A percentile compares a stretch with the other conserved stretches of the same genome.
Evolutionary conservation across 2,797 vertebrate species (phyloP).

Genomic region (Taenioides sp.): DNA sequence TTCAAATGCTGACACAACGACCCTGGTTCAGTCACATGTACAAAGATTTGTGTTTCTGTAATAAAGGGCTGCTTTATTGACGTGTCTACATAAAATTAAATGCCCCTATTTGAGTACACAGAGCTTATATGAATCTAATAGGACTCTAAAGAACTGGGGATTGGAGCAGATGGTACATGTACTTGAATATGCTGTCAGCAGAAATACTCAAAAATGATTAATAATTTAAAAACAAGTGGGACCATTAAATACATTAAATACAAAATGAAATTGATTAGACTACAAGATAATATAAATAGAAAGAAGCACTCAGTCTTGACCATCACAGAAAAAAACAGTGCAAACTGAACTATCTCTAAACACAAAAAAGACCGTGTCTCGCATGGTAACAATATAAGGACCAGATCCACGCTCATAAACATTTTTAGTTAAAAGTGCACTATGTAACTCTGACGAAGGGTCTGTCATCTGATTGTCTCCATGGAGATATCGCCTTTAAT

Average conservation of each 20-base stretch:
- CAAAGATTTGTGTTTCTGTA: conserved; percentile 37
- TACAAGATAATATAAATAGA: background rate
- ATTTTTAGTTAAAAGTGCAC: no score
- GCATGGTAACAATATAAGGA: no score
- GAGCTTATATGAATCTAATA: background rate
- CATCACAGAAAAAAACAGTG: background rate
- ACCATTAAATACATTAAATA: background rate
- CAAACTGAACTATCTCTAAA: no score
- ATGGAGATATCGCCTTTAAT: no score
- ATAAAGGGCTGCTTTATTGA: conserved; percentile 19
- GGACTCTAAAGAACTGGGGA: background rate
- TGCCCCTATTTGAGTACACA: background rate
- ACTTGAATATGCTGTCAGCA: background rate
- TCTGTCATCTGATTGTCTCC: no score
- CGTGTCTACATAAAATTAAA: conserved; percentile 12
- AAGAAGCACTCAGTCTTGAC: background rate
- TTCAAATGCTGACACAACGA: conserved; percentile 46
- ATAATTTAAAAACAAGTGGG: background rate
- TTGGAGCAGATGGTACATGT: conserved; percentile 2
- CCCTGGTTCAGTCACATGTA: conserved; percentile 27
- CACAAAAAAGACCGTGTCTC: no score
- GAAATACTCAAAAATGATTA: background rate
- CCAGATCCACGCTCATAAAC: no score
- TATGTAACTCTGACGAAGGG: no score
- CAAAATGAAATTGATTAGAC: background rate